phyloP scores from a whole-genome alignment of 2,888 invertebrate genomes.

The Rhyacophila evoluta region DNA sequence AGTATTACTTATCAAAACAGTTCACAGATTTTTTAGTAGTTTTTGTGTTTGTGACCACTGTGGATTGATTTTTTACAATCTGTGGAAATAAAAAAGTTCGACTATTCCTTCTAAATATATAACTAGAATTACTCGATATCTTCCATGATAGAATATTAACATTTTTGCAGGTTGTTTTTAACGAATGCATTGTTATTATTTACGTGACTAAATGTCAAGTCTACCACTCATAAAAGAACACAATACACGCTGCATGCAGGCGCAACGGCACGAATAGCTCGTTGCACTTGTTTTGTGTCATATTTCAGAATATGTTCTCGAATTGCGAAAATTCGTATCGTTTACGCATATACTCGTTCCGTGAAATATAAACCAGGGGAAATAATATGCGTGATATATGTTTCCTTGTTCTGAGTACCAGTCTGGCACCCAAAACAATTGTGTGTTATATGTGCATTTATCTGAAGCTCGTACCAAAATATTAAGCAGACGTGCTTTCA shows the following conservation, averaged over 20 bases:
- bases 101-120: no score
- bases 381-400: background rate
- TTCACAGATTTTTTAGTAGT: no score
- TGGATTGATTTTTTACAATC: no score
- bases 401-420: background rate
- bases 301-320: background rate
- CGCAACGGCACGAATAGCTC: background rate
- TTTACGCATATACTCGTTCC: background rate
- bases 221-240: background rate
- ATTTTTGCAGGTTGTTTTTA: background rate
- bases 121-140: no score
- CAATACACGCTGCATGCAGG: background rate
- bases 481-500: no score
- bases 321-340: background rate
- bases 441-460: no score
- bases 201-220: background rate
- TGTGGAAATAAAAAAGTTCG: no score
- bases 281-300: background rate
- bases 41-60: no score
- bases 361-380: background rate
- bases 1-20: no score
- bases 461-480: no score
- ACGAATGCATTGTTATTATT: background rate
- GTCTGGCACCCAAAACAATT: no score
- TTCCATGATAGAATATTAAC: background rate